These are phyloP conservation scores for Ostrea edulis DNA, from an alignment of 1,140 invertebrate species.

Conservation along the genomic window DNA sequence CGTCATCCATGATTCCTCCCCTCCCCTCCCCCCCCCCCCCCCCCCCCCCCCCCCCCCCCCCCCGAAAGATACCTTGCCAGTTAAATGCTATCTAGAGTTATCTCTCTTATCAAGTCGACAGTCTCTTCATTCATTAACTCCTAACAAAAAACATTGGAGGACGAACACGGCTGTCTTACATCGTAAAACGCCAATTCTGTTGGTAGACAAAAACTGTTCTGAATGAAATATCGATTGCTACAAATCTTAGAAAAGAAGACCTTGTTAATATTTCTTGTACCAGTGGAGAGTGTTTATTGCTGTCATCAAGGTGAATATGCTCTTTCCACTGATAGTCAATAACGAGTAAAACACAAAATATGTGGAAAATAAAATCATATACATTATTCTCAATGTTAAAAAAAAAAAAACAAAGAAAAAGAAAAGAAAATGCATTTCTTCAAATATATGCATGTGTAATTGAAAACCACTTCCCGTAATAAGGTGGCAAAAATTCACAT, in stretches of 20 bases:
- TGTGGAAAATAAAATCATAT: too few species aligned
- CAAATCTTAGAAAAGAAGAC: not conserved
- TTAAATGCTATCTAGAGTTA: too few species aligned
- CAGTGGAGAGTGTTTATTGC: not conserved
- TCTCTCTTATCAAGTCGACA: too few species aligned
- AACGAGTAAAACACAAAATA: not conserved
- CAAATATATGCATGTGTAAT: not conserved
- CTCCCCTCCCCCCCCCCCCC: too few species aligned
- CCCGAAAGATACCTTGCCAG: too few species aligned
- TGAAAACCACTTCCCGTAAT: not conserved
- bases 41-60: too few species aligned
- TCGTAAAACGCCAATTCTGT: not conserved
- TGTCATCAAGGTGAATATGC: not conserved
- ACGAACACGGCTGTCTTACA: not conserved
- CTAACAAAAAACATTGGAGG: not conserved
- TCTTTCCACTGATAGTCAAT: not conserved
- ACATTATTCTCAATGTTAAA: too few species aligned
- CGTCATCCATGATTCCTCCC: too few species aligned
- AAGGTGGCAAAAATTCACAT: not conserved
- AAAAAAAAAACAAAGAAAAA: too few species aligned
- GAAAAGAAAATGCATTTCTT: too few species aligned
- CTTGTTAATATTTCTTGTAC: not conserved
- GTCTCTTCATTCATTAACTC: not conserved
- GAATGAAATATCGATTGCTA: slow-evolving; percentile 22
- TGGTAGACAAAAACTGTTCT: not conserved